Evolutionary conservation across 2,113 vertebrate species (phyloP).

Genomic region (Gulo gulo): DNA sequence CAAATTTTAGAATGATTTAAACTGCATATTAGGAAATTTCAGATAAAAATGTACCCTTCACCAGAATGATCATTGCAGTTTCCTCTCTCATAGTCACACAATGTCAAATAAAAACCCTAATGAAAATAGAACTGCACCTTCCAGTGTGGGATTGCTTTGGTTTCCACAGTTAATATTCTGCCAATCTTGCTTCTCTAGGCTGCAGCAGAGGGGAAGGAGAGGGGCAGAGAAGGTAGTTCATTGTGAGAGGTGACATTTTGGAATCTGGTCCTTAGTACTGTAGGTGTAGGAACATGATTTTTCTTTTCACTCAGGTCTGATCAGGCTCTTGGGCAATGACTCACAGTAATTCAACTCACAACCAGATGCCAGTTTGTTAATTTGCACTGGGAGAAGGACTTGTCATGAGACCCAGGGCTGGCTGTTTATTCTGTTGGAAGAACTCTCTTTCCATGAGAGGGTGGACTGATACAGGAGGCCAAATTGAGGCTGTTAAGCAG

Average conservation of each 20-base stretch:
- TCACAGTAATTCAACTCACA: neutral
- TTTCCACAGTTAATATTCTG: neutral
- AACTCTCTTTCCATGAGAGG: neutral
- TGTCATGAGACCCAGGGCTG: neutral
- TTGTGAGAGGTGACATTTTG: neutral
- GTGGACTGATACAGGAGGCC: neutral
- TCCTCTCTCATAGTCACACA: neutral
- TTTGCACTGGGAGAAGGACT: neutral
- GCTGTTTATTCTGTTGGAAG: neutral
- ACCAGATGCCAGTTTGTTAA: neutral
- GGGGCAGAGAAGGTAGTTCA: neutral
- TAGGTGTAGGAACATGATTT: neutral
- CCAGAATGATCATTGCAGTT: neutral
- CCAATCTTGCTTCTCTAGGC: neutral
- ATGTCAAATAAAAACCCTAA: neutral
- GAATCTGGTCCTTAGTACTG: neutral
- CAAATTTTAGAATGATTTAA: neutral
- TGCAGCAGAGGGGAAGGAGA: accelerated
- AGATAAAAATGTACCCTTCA: neutral
- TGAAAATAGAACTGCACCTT: neutral
- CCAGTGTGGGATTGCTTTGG: neutral
- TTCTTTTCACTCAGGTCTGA: neutral
- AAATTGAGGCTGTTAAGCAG: neutral
- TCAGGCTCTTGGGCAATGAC: neutral
- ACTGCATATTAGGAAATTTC: neutral